phyloP scores from a whole-genome alignment of 2,797 vertebrate genomes.

The Australoheros facetus region DNA sequence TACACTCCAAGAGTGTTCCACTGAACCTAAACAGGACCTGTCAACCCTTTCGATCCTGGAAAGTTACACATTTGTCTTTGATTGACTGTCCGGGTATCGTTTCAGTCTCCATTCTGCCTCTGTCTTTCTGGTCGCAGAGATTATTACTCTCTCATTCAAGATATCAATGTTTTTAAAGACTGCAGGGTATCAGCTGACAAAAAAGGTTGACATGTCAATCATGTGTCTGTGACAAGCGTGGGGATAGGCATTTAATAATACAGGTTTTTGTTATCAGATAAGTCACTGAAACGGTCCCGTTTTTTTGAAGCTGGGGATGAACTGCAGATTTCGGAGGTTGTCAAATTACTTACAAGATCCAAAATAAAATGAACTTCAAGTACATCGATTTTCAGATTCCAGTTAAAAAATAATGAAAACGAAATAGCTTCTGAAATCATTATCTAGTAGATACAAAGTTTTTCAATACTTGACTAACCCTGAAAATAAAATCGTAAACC shows the following conservation, averaged over 20 bases:
- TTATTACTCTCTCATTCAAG: conserved; percentile 25
- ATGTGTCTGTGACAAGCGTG: background rate
- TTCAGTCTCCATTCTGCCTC: conserved; percentile 20
- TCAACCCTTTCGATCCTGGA: conserved; percentile 51
- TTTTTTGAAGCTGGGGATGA: background rate
- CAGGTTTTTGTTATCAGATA: background rate
- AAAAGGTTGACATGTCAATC: conserved; percentile 4
- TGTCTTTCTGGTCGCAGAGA: conserved; percentile 31
- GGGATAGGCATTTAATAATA: background rate
- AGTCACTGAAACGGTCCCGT: background rate
- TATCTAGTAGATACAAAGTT: background rate
- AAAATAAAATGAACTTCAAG: conserved; percentile 8
- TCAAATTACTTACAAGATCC: conserved; percentile 4
- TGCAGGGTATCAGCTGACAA: conserved; percentile 10
- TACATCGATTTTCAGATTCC: background rate
- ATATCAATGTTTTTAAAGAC: conserved; percentile 16
- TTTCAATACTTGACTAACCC: conserved; percentile 1
- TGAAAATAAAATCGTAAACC: background rate
- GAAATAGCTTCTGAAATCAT: conserved; percentile 6
- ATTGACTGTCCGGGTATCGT: conserved; percentile 34
- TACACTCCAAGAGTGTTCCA: conserved; percentile 35
- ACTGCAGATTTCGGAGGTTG: conserved; percentile 1
- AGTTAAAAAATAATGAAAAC: background rate
- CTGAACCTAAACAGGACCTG: conserved; percentile 53
- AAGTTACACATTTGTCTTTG: conserved; percentile 57